Base-by-base conservation (phyloP, 92 coral and sea anemone species). In the Porites lobata region DNA sequence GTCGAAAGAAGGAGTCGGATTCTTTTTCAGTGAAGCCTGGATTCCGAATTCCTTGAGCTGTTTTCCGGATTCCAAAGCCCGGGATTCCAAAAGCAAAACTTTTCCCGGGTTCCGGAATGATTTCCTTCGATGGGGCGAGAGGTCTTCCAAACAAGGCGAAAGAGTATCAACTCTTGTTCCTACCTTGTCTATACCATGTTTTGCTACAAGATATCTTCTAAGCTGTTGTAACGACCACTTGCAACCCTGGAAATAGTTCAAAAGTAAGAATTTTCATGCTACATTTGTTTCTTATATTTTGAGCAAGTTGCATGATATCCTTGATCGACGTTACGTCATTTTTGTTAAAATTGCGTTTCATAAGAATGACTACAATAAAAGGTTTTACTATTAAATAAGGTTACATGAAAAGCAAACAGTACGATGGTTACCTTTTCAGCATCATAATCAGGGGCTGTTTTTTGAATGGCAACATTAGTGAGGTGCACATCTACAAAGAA, bases 381-480 rank as follows among this genome's bases (percentile, higher is more conserved):
- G 0, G 6, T 38, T 38, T 38, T 38, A 38, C 47, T 38, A 0
- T 38, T 4, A 38, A 38, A 38, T 38, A 38, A 38, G 47, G 47
- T 38, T 38, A 38, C 47, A 38, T 38, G 47, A 38, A 38, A 38
- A 38, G 47, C 47, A 38, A 38, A 38, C 47, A 38, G 47, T 3
- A 38, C 47, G 47, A 43, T 8, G 10, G 24, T 12, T 72, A 98
- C 99, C 98, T 98, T 98, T 77, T 98, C 99, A 24, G 99, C 98
- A 65, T 98, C 99, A 65, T 98, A 98, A 70, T 98, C 99, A 43
- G 99, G 99, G 67, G 99, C 99, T 63, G 99, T 98, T 86, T 98
- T 98, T 91, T 98, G 99, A 64, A 98, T 98, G 58, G 99, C 99
- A 56, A 98, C 99, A 85, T 97, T 97, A 15, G 99, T 97, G 29